Evolutionary conservation across 2,797 vertebrate genomes (phyloP).

Genomic region (Taeniopygia guttata): DNA sequence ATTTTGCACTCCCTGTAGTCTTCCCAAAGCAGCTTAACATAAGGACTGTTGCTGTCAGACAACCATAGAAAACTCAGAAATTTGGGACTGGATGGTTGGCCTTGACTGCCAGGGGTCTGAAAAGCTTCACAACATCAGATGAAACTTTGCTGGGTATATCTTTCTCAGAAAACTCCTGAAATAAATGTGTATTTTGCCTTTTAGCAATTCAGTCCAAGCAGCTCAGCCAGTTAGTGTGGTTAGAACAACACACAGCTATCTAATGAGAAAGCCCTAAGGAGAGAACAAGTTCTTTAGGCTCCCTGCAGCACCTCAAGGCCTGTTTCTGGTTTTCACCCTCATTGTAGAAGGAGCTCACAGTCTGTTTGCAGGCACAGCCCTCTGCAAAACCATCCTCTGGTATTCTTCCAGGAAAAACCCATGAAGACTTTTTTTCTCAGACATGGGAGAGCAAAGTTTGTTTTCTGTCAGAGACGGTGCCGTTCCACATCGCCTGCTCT

Average conservation of each 20-base stretch:
- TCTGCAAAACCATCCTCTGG: neutral
- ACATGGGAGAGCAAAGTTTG: neutral
- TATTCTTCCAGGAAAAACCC: slow-evolving; percentile 13
- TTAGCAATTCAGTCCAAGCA: neutral
- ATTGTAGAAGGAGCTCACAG: neutral
- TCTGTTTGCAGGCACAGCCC: neutral
- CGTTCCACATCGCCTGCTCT: neutral
- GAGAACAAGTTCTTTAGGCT: neutral
- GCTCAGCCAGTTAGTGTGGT: neutral
- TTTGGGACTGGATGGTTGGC: neutral
- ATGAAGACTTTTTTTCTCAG: neutral
- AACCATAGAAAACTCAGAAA: neutral
- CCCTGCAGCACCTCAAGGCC: neutral
- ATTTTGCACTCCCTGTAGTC: rapidly evolving
- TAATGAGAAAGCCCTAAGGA: neutral
- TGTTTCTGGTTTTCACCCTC: neutral
- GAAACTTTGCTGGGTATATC: neutral
- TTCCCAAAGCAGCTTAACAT: neutral
- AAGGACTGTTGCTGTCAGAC: neutral
- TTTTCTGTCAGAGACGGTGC: neutral
- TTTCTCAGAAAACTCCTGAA: neutral
- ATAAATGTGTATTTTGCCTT: neutral
- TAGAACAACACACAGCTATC: neutral
- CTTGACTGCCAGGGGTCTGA: neutral
- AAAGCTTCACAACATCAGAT: neutral